Conservation (phyloP, 2,888 invertebrate species). For the Mantis religiosa region DNA sequence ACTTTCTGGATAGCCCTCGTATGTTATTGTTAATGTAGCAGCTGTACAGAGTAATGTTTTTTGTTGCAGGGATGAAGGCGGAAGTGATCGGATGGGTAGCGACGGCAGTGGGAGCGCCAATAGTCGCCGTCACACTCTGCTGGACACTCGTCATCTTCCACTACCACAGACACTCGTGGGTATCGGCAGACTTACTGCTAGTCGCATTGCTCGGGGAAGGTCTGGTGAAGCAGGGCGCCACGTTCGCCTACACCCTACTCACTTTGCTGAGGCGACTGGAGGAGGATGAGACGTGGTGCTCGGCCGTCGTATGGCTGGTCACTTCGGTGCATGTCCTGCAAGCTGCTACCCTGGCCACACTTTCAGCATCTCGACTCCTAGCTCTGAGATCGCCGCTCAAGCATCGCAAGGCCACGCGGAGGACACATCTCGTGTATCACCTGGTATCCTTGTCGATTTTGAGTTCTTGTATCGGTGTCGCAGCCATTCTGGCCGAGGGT, state of each 20-base stretch:
- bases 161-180: constrained; percentile 49
- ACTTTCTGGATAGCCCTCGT: no score
- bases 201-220: constrained; percentile 46
- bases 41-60: not conserved
- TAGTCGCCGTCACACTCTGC: constrained; percentile 45
- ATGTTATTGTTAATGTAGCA: no score
- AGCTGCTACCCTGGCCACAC: constrained; percentile 49
- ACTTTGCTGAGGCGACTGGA: constrained; percentile 41
- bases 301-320: constrained; percentile 48
- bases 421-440: constrained; percentile 49
- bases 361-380: constrained; percentile 49
- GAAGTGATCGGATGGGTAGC: constrained; percentile 34
- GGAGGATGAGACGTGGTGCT: constrained; percentile 44
- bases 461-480: constrained; percentile 52
- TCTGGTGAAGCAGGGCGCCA: constrained; percentile 44
- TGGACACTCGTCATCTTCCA: constrained; percentile 51
- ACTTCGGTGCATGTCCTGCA: constrained; percentile 52
- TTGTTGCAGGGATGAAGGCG: constrained; percentile 17
- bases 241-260: constrained; percentile 44
- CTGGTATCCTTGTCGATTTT: constrained; percentile 50
- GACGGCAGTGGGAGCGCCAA: constrained; percentile 46
- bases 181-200: constrained; percentile 51
- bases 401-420: constrained; percentile 39
- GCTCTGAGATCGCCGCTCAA: constrained; percentile 39
- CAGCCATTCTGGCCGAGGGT: constrained; percentile 47